Evolutionary conservation across 2,113 vertebrate genomes (phyloP).

Genomic region (Antechinus flavipes): DNA sequence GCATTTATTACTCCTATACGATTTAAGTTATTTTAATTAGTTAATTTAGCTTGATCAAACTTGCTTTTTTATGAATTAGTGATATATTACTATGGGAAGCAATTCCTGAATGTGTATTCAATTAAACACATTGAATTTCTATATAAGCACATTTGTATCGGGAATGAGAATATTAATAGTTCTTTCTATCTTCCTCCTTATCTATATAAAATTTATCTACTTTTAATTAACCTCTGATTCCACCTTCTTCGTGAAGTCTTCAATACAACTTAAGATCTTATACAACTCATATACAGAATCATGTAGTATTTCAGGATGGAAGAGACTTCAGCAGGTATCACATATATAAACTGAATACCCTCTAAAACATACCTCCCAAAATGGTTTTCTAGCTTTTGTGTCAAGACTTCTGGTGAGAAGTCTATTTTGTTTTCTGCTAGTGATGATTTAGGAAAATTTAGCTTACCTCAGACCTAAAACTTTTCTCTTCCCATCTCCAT

Average conservation of each 20-base stretch:
- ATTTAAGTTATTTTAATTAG: constrained; percentile 3
- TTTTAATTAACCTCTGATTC: not conserved
- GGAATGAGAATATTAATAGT: not conserved
- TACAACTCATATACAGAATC: not conserved
- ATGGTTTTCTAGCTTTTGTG: not conserved
- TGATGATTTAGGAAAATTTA: not conserved
- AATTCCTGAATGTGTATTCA: not conserved
- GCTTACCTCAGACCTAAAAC: not conserved
- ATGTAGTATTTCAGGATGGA: not conserved
- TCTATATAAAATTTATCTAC: too few species aligned
- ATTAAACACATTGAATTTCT: not conserved
- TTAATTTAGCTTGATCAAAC: not conserved
- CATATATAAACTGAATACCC: not conserved
- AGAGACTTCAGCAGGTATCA: not conserved
- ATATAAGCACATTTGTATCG: not conserved
- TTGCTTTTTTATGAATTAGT: not conserved
- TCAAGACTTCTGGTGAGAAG: not conserved
- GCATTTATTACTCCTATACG: not conserved
- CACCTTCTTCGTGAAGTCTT: not conserved
- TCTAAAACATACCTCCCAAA: not conserved
- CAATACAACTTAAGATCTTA: not conserved
- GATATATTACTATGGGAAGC: not conserved
- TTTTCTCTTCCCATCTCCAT: too few species aligned
- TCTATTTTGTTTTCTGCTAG: not conserved
- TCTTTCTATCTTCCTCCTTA: not conserved